A percentile compares a stretch with the other conserved stretches of the same genome.
Evolutionary conservation across 2,888 invertebrate genomes (phyloP).

Genomic region (Bombyx huttoni): DNA sequence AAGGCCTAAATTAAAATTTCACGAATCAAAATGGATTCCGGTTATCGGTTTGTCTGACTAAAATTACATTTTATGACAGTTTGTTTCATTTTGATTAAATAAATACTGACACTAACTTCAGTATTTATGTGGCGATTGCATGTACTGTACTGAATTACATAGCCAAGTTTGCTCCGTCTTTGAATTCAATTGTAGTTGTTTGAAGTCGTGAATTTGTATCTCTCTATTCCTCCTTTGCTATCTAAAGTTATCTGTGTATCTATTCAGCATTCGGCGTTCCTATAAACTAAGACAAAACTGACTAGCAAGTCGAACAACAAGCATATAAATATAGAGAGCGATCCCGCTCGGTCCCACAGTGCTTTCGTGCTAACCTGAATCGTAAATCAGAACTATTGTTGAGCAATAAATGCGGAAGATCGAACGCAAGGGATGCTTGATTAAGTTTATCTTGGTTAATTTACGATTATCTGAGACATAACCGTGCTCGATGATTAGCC

Average conservation of each 20-base stretch:
- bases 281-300: neutral
- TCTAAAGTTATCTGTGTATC: neutral
- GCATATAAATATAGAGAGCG: constrained; percentile 47
- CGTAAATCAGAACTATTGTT: constrained; percentile 70
- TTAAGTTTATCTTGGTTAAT: constrained; percentile 67
- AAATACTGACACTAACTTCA: neutral
- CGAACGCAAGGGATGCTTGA: constrained; percentile 66
- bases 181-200: neutral
- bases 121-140: neutral
- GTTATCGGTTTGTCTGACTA: too few species aligned
- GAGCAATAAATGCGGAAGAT: constrained; percentile 60
- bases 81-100: neutral
- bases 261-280: neutral
- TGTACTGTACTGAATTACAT: neutral
- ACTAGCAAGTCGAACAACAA: neutral
- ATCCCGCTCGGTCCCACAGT: constrained; percentile 44
- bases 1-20: too few species aligned
- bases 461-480: constrained; percentile 49
- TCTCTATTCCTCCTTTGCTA: neutral
- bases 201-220: neutral
- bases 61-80: neutral
- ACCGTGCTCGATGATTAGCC: constrained; percentile 11
- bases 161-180: neutral
- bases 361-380: constrained; percentile 39
- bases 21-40: too few species aligned